These are phyloP conservation scores for Myotis vivesi DNA, from an alignment of 2,797 vertebrate species.

Conservation along the genomic window DNA sequence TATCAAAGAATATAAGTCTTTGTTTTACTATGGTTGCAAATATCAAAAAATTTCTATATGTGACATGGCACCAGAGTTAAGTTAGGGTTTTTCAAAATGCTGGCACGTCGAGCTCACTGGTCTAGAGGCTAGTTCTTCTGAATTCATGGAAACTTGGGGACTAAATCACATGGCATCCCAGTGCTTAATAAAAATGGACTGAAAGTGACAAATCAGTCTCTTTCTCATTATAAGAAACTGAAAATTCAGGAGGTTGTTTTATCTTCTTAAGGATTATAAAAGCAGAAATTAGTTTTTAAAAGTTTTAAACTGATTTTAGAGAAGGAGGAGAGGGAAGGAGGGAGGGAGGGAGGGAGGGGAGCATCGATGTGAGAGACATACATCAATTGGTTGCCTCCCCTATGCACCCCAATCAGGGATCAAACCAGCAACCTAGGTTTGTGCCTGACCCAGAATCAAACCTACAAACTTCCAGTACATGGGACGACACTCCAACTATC, in stretches of 20 bases:
- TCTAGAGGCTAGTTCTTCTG: neutral
- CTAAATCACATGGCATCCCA: neutral
- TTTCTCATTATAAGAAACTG: constrained; percentile 24
- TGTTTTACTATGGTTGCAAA: no score
- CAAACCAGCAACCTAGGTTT: neutral
- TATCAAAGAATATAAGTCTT: no score
- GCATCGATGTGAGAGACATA: neutral
- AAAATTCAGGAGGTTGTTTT: neutral
- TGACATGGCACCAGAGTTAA: no score
- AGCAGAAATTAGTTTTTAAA: neutral
- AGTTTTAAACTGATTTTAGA: neutral
- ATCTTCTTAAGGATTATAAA: neutral
- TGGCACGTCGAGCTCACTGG: neutral
- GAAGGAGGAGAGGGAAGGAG: neutral
- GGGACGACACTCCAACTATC: neutral
- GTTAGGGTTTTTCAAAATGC: no score
- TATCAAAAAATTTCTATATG: no score
- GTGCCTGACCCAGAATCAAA: neutral
- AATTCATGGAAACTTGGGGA: neutral
- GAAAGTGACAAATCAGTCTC: neutral
- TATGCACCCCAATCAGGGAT: neutral
- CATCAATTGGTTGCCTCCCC: neutral
- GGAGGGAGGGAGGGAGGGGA: no score
- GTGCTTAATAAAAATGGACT: neutral
- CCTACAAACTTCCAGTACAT: neutral